Evolutionary conservation across 2,888 invertebrate species (phyloP).

Genomic region (Selenia dentaria): DNA sequence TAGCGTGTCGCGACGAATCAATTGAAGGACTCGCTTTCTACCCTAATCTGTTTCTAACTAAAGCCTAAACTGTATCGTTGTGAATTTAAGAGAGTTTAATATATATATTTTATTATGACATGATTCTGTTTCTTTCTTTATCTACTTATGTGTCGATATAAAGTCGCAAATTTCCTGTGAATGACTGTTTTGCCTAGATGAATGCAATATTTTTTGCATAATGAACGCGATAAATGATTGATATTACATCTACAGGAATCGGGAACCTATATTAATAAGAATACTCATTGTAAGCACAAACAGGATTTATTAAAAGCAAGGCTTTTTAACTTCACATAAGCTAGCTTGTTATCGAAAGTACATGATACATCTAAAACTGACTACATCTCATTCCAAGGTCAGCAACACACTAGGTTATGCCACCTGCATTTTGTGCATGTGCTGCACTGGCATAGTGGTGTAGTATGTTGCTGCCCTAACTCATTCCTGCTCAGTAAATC

Average conservation of each 20-base stretch:
- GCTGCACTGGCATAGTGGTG: too few relatives aligned
- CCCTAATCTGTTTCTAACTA: constrained; percentile 92
- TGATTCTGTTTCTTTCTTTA: background rate
- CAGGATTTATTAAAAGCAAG: constrained; percentile 59
- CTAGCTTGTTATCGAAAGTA: constrained; percentile 38
- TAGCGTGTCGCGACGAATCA: constrained; percentile 97
- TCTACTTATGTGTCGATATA: too few relatives aligned
- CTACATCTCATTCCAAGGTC: constrained; percentile 27
- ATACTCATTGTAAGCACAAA: constrained; percentile 50
- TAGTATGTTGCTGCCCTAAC: constrained; percentile 4
- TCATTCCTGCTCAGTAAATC: constrained; percentile 48
- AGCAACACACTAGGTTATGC: background rate
- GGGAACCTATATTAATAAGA: constrained; percentile 26
- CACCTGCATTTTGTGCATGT: too few relatives aligned
- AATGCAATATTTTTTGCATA: too few relatives aligned
- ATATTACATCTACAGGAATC: too few relatives aligned
- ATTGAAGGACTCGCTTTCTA: constrained; percentile 98
- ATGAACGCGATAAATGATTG: too few relatives aligned
- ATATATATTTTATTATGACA: constrained; percentile 17
- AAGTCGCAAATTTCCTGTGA: too few relatives aligned
- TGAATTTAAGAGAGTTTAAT: constrained; percentile 25
- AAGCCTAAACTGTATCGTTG: constrained; percentile 40
- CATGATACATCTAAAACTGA: constrained; percentile 7
- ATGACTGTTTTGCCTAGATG: too few relatives aligned
- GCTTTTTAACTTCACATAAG: constrained; percentile 59